Evolutionary conservation across 2,797 vertebrate genomes (phyloP), one percentile per base, ranked within the genome.

Genomic region (Sebastes kiyomatsui): DNA sequence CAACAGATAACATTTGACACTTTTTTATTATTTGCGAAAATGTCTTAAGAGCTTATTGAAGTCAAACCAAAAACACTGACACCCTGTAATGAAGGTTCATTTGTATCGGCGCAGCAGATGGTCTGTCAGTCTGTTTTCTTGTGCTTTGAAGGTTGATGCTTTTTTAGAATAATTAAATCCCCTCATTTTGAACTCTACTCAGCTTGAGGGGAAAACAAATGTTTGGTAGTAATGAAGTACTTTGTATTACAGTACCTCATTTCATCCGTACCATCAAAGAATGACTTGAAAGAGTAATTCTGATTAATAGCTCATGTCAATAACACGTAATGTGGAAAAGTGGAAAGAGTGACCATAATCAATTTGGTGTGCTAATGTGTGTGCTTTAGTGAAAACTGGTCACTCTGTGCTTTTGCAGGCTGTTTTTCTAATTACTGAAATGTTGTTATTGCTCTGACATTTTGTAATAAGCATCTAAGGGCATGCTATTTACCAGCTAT

Each of bases 361-460:
- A 86, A 20, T 80, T 83, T 79, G 52, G 18, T 38, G 35, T 56
- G 66, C 27, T 74, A 66, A 76, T 81, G 58, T 13, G 11, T 60
- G 16, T 64, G 32, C 10, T 72, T 28, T 5, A 1, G n/a, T 61
- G 25, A 60, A 72, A 75, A 74, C 25, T 46, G 71, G 42, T 30
- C 12, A n/a, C 65, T 2, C n/a, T 59, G 27, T 66, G 49, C 33
- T 70, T 46, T 83, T 64, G 5, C 35, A 56, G 62, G 14, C 54
- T 64, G 59, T 35, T 75, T 75, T 49, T 33, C 32, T 79, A 59
- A 89, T 88, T 73, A 80, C 16, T 3, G 14, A 46, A 28, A 25
- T 68, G 12, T 56, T 72, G 59, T 58, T 76, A 23, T 80, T 59
- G 12, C 64, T 68, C 35, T 81, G 81, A 85, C 67, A 72, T 85